Base-by-base conservation (phyloP, 2,113 vertebrate genomes). In the Motacilla alba region DNA sequence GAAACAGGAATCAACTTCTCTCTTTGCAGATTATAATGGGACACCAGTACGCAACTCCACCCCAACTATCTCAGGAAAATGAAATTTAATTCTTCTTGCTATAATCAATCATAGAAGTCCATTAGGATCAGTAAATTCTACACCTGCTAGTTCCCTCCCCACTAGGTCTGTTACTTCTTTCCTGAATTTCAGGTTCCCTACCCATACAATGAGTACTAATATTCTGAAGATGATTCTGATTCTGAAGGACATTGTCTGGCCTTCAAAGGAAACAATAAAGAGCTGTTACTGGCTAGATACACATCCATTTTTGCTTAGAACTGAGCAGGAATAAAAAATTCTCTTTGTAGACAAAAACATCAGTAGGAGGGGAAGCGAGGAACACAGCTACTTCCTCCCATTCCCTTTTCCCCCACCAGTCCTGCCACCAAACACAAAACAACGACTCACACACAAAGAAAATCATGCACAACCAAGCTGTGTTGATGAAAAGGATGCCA, bases 291-390 rank as follows among this genome's bases (percentile, higher is more conserved):
- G 62, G 52, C 52, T 75, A 72, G 75, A 83, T 35, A 90, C 44
- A 28, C 35, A 78, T 58, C 56, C 55, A 68, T 79, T 92, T 86
- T 83, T 83, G 58, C 67, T 88, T 52, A 68, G 63, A 95, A 72
- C 39, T 15, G 56, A 85, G 64, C 44, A 56, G 53, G 31, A 88
- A 93, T 79, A 88, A 90, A 76, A 90, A 64, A 90, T 80, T 76
- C 53, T 75, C 87, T 89, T 83, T 75, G 84, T 59, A 87, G 62
- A 74, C 77, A 93, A 93, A 94, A 93, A 43, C 44, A 89, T 17
- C 60, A 89, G 64, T 52, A 49, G 69, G 68, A 78, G 16, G 44
- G 47, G 56, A 84, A 95, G 33, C 2, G 1, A 87, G 30, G 39
- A 81, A 63, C 35, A 43, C 60, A 55, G 62, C 43, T 78, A 47